phyloP scores from a whole-genome alignment of 2,113 vertebrate species.

The Oreocharis arfaki region DNA sequence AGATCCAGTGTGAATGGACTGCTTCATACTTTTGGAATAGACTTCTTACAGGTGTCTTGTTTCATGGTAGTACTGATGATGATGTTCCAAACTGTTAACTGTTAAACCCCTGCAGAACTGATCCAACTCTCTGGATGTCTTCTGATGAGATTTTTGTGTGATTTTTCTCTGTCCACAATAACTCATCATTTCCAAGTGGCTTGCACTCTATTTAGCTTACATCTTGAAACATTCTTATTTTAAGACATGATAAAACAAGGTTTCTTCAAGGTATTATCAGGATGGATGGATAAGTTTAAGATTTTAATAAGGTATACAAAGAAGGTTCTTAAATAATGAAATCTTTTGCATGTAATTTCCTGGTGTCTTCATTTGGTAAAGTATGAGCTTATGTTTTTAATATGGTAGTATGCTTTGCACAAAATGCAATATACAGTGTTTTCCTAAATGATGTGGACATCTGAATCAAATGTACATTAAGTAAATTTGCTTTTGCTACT shows the following conservation, averaged over 20 bases:
- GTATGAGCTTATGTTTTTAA: not conserved
- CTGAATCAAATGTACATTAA: not conserved
- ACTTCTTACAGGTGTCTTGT: not conserved
- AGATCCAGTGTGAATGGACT: not conserved
- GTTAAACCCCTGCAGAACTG: not conserved
- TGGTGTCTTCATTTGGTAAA: not conserved
- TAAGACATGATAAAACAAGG: not conserved
- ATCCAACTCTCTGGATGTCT: not conserved
- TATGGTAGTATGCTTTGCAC: not conserved
- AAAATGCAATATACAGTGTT: not conserved
- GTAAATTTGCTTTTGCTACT: not conserved
- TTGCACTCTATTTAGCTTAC: not conserved
- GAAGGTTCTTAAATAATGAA: not conserved
- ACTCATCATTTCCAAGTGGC: not conserved
- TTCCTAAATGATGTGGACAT: not conserved
- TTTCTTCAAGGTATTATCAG: not conserved
- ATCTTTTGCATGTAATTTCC: not conserved
- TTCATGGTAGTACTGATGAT: not conserved
- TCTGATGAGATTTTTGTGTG: not conserved
- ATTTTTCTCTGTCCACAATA: not conserved
- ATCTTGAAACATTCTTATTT: not conserved
- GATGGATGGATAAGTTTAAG: not conserved
- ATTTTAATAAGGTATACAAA: not conserved
- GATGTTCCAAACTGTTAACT: not conserved
- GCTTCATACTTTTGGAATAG: not conserved